Evolutionary conservation across 2,888 invertebrate genomes (phyloP).

Genomic region (Flabesymbios commensalis): DNA sequence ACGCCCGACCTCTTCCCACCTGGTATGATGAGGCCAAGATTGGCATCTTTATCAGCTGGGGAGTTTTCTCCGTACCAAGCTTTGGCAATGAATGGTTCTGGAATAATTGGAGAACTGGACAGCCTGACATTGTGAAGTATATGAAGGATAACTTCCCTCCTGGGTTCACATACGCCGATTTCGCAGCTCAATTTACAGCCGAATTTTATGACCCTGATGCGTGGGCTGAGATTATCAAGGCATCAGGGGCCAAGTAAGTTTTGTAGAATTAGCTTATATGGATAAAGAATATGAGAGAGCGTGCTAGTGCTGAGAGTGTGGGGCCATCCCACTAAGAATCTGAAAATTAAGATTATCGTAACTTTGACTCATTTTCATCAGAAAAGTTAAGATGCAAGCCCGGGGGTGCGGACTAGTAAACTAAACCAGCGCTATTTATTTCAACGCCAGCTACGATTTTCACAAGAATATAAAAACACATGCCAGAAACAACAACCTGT

Average conservation of each 20-base stretch:
- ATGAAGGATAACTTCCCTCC: constrained; percentile 84
- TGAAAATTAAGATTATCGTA: no score
- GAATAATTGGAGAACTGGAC: constrained; percentile 42
- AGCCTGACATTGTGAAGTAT: constrained; percentile 63
- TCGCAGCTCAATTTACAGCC: constrained; percentile 81
- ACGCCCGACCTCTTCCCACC: constrained; percentile 76
- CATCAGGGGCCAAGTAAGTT: constrained; percentile 78
- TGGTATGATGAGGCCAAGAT: constrained; percentile 92
- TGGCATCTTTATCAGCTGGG: constrained; percentile 94
- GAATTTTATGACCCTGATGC: constrained; percentile 83
- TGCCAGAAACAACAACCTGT: no score
- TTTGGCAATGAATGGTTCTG: constrained; percentile 68
- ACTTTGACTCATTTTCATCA: no score
- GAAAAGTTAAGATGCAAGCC: no score
- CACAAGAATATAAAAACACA: no score
- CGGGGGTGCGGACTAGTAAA: no score
- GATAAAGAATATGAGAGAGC: no score
- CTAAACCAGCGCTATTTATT: no score
- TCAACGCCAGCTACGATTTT: no score
- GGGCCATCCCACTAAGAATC: no score
- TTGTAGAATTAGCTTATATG: no score
- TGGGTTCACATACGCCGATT: constrained; percentile 87
- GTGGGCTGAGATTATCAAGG: constrained; percentile 82
- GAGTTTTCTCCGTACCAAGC: constrained; percentile 87
- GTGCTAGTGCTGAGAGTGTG: no score